Percentiles rank a stretch among this genome's conserved stretches.
Conservation (phyloP, 2,888 invertebrate species). For the Pocota personata region DNA sequence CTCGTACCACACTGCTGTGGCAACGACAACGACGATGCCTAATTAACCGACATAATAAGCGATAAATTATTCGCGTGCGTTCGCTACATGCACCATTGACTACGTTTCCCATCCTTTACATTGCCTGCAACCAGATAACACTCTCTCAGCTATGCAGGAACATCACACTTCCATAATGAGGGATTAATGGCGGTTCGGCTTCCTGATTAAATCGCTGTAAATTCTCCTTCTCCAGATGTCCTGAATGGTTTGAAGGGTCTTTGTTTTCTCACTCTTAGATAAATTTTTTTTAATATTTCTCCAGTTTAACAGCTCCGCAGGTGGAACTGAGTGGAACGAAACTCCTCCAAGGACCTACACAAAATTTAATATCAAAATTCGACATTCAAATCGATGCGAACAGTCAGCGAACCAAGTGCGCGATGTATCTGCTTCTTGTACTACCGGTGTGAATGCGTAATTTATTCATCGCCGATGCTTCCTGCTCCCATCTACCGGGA, state of each 20-base stretch:
- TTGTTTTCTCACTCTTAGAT: background rate
- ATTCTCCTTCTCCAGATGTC: slow-evolving; percentile 33
- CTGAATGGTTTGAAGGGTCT: slow-evolving; percentile 15
- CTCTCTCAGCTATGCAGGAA: slow-evolving; percentile 1
- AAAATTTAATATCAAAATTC: slow-evolving; percentile 57
- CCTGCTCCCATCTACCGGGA: slow-evolving; percentile 5
- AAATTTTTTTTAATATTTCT: background rate
- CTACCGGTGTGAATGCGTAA: slow-evolving; percentile 35
- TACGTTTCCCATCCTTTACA: background rate
- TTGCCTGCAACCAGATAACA: slow-evolving; percentile 26
- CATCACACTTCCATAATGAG: slow-evolving; percentile 54
- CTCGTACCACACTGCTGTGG: background rate
- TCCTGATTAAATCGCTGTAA: slow-evolving; percentile 56
- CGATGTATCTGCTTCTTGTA: background rate
- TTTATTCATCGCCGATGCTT: slow-evolving; percentile 51
- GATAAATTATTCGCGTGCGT: slow-evolving; percentile 57
- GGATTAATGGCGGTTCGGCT: slow-evolving; percentile 56
- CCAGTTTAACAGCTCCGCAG: background rate
- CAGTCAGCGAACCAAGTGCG: background rate
- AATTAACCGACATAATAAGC: slow-evolving; percentile 63
- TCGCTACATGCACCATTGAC: slow-evolving; percentile 30
- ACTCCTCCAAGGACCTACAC: background rate
- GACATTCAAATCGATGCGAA: slow-evolving; percentile 35
- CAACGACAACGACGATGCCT: slow-evolving; percentile 2
- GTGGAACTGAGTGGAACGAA: background rate